Percentiles rank a stretch among this genome's conserved stretches.
Evolutionary conservation across 2,113 vertebrate genomes (phyloP).

Genomic region (Petaurus breviceps): DNA sequence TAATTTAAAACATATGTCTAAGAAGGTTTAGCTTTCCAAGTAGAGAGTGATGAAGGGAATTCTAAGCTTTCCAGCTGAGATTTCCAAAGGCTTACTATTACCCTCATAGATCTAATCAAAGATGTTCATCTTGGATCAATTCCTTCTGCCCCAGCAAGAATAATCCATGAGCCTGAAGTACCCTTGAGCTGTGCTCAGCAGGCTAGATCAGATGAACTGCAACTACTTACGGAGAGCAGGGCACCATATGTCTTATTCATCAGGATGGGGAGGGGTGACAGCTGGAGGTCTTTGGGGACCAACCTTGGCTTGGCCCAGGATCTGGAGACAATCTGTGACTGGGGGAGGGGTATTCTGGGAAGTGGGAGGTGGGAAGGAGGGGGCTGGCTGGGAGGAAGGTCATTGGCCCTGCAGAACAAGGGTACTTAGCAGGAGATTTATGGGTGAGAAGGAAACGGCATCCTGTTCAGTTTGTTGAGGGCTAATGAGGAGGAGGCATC

Average conservation of each 20-base stretch:
- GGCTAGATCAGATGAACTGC: conserved; percentile 12
- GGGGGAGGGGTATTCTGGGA: conserved; percentile 28
- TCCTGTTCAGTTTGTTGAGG: conserved; percentile 70
- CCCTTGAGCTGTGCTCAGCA: background rate
- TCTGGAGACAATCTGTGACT: background rate
- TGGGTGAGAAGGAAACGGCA: conserved; percentile 24
- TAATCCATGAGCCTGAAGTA: background rate
- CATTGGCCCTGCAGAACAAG: conserved; percentile 57
- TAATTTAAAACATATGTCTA: background rate
- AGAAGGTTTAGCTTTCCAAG: background rate
- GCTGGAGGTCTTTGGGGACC: conserved; percentile 10
- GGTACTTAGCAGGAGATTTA: conserved; percentile 64
- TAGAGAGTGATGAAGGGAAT: background rate
- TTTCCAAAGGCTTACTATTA: background rate
- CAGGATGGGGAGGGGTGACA: background rate
- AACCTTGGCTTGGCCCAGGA: conserved; percentile 33
- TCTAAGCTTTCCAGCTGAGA: background rate
- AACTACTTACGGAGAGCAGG: background rate
- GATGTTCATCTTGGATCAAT: background rate
- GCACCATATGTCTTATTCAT: background rate
- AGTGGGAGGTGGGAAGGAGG: background rate
- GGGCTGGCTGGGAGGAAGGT: conserved; percentile 47
- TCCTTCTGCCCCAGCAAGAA: background rate
- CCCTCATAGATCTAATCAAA: background rate
- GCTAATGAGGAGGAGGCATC: conserved; percentile 65